Percentiles rank a stretch among this genome's conserved stretches.
Conservation (phyloP, 2,888 invertebrate species). For the Heliconius hortense region DNA sequence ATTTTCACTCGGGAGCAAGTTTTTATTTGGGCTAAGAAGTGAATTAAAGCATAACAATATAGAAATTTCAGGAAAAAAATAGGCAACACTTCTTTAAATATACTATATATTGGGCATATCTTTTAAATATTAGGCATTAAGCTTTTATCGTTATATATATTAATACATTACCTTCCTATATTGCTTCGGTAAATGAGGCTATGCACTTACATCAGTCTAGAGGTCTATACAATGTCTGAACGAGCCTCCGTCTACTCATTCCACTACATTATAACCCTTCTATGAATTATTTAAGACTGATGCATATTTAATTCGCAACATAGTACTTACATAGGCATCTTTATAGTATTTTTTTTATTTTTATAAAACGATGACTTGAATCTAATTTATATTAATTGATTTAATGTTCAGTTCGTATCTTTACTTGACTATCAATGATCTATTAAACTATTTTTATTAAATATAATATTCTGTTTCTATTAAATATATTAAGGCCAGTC, state of each 20-base stretch:
- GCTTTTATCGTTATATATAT: too few relatives aligned
- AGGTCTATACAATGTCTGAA: constrained; percentile 16
- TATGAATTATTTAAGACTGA: constrained; percentile 9
- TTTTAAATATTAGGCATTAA: too few relatives aligned
- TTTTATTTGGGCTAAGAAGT: too few relatives aligned
- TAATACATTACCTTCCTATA: too few relatives aligned
- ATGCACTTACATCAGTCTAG: constrained; percentile 9
- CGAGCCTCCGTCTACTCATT: constrained; percentile 21
- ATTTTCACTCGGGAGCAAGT: neutral
- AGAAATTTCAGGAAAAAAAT: neutral
- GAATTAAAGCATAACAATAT: neutral
- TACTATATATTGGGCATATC: neutral
- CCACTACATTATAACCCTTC: constrained; percentile 16
- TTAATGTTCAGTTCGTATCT: neutral
- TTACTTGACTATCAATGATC: too few relatives aligned
- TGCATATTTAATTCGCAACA: constrained; percentile 1
- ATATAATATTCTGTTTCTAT: too few relatives aligned
- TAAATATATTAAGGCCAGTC: too few relatives aligned
- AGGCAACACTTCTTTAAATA: neutral
- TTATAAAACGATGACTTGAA: neutral
- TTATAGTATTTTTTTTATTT: neutral
- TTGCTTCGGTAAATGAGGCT: neutral
- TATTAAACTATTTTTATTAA: too few relatives aligned
- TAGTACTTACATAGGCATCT: neutral
- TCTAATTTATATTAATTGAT: neutral